A percentile compares a stretch with the other conserved stretches of the same genome.
Conservation (phyloP, 1,140 invertebrate species). For the Papilio xuthus region DNA sequence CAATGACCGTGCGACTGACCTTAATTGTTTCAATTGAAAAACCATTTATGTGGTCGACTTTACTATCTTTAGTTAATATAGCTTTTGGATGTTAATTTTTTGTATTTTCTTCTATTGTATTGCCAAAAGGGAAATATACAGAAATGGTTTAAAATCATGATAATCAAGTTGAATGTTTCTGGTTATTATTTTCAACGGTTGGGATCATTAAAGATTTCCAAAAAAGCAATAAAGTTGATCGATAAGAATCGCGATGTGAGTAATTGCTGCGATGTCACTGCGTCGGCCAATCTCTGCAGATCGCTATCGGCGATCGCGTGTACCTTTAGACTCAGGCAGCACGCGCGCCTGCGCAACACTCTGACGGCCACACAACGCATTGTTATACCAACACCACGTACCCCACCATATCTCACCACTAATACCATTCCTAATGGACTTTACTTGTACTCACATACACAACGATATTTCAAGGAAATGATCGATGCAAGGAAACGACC, state of each 20-base stretch:
- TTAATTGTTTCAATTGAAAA: slow-evolving; percentile 80
- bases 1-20: slow-evolving; percentile 63
- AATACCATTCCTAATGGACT: slow-evolving; percentile 58
- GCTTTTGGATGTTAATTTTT: background rate
- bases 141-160: background rate
- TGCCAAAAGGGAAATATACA: background rate
- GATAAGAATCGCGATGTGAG: slow-evolving; percentile 73
- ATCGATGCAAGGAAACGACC: slow-evolving; percentile 56
- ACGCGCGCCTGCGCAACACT: slow-evolving; percentile 42
- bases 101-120: too few relatives aligned
- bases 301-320: slow-evolving; percentile 76
- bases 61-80: too few relatives aligned
- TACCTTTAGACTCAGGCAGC: slow-evolving; percentile 51
- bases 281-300: slow-evolving; percentile 72
- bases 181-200: background rate
- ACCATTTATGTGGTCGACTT: slow-evolving; percentile 42
- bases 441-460: slow-evolving; percentile 55
- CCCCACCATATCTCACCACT: slow-evolving; percentile 49
- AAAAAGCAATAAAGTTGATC: slow-evolving; percentile 64
- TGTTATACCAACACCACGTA: slow-evolving; percentile 49
- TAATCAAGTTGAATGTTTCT: background rate
- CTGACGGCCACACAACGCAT: slow-evolving; percentile 51
- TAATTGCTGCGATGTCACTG: slow-evolving; percentile 73
- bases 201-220: slow-evolving; percentile 38
- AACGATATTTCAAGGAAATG: slow-evolving; percentile 59